Percentiles rank a stretch among this genome's conserved stretches.
Evolutionary conservation across 2,888 invertebrate genomes (phyloP).

Genomic region (Gastracanthus pulcherrimus): DNA sequence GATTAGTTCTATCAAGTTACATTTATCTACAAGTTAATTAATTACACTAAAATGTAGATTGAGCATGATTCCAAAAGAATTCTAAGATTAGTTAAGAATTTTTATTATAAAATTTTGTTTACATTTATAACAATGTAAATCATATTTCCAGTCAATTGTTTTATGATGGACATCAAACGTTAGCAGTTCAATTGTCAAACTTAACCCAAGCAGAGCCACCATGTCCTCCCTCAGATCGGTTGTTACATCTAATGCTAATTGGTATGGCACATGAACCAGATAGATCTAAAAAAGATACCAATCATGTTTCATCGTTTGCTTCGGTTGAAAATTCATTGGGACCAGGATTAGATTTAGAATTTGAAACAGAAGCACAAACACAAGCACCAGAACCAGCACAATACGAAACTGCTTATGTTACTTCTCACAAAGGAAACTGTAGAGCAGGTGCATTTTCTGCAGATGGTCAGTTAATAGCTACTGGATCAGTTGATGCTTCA

Average conservation of each 20-base stretch:
- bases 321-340: conserved; percentile 83
- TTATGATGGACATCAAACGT: conserved; percentile 97
- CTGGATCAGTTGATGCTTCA: conserved; percentile 98
- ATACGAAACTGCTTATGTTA: conserved; percentile 99
- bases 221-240: conserved; percentile 96
- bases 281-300: conserved; percentile 80
- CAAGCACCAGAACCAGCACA: conserved; percentile 97
- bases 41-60: too few species aligned
- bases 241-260: conserved; percentile 90
- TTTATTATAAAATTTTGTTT: not conserved
- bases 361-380: conserved; percentile 95
- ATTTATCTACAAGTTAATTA: too few species aligned
- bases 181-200: conserved; percentile 91
- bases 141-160: conserved; percentile 90
- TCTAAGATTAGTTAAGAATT: too few species aligned
- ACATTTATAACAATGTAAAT: not conserved
- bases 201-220: conserved; percentile 94
- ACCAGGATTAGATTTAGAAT: conserved; percentile 94
- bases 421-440: conserved; percentile 98
- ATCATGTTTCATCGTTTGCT: conserved; percentile 79
- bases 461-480: conserved; percentile 97
- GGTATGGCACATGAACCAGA: conserved; percentile 92
- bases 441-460: conserved; percentile 96
- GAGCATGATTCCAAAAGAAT: too few species aligned
- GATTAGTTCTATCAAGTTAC: too few species aligned